These are phyloP conservation scores for Onychomys arenicola DNA, from an alignment of 2,797 vertebrate genomes.

Conservation along the genomic window DNA sequence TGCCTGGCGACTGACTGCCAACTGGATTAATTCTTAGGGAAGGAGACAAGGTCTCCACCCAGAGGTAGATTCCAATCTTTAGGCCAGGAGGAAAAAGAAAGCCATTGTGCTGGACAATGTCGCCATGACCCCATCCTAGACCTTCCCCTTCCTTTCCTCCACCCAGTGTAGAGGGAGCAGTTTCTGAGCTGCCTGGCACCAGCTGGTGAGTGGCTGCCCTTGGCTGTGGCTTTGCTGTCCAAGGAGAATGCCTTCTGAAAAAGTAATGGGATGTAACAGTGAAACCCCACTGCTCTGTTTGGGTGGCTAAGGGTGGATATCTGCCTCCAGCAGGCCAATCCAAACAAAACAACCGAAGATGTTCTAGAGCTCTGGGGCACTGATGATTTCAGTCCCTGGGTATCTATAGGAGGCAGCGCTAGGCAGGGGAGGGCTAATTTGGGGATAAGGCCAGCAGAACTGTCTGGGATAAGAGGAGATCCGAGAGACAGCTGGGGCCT, in stretches of 20 bases:
- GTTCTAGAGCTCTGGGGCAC: constrained; percentile 65
- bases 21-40: neutral
- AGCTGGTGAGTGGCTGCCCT: neutral
- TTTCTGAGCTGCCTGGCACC: neutral
- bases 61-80: neutral
- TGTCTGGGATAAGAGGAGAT: constrained; percentile 74
- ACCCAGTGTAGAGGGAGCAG: neutral
- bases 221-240: neutral
- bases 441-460: constrained; percentile 67
- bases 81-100: neutral
- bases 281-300: neutral
- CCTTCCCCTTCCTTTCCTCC: neutral
- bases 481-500: constrained; percentile 45
- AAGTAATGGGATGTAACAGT: neutral
- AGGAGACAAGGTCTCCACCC: neutral
- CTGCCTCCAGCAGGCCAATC: neutral
- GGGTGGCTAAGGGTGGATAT: neutral
- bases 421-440: constrained; percentile 73
- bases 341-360: neutral
- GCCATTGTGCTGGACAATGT: neutral
- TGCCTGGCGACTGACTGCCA: neutral
- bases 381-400: constrained; percentile 69
- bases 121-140: neutral
- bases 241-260: neutral
- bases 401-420: constrained; percentile 63